Conservation (phyloP, 64 coral and sea anemone species). For the Actinia tenebrosa region DNA sequence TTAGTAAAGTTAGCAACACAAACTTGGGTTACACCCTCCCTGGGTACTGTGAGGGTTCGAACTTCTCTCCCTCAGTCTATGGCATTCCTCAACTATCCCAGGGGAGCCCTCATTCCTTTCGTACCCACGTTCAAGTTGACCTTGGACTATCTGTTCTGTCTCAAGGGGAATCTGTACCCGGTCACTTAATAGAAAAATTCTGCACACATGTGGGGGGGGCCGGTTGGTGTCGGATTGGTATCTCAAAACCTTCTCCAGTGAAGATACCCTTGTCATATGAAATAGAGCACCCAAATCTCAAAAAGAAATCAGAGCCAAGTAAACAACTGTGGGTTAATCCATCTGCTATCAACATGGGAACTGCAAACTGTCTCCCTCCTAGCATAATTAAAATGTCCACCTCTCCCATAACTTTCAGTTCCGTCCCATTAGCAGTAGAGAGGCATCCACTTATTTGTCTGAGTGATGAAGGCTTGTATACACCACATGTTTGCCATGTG, state of each 20-base stretch:
- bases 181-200: constrained; percentile 12
- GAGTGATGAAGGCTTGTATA: constrained; percentile 12
- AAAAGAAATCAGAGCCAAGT: constrained; percentile 48
- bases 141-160: constrained; percentile 22
- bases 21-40: not conserved
- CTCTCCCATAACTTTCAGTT: constrained; percentile 14
- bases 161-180: constrained; percentile 37
- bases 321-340: constrained; percentile 16
- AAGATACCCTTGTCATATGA: constrained; percentile 53
- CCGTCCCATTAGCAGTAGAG: constrained; percentile 42
- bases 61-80: not conserved
- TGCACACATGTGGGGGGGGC: constrained; percentile 7
- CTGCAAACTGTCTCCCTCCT: constrained; percentile 9
- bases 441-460: constrained; percentile 18
- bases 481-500: constrained; percentile 38
- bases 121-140: constrained; percentile 31
- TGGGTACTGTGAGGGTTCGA: constrained; percentile 19
- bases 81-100: constrained; percentile 22
- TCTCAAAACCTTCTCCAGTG: constrained; percentile 16
- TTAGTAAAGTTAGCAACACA: constrained; percentile 33
- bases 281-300: constrained; percentile 27
- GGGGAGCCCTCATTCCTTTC: constrained; percentile 30
- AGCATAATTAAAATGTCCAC: constrained; percentile 7
- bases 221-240: constrained; percentile 32
- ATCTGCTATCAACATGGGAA: constrained; percentile 33